These are phyloP conservation scores for Smittia aterrima DNA, from an alignment of 2,888 invertebrate species.

Conservation along the genomic window DNA sequence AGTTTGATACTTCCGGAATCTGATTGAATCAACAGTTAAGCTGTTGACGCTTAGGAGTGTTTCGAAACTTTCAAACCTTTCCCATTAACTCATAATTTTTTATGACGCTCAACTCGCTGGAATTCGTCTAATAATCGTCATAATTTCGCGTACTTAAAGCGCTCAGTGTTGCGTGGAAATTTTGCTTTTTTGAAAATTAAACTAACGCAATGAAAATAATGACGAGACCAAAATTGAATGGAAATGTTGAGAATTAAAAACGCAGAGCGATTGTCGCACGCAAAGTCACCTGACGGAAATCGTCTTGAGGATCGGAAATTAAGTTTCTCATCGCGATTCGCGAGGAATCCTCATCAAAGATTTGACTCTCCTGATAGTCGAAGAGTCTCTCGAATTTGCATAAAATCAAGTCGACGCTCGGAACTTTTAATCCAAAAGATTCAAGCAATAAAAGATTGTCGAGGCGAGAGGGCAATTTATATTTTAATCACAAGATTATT, in stretches of 20 bases:
- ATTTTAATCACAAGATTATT: conserved; percentile 41
- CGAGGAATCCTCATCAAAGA: conserved; percentile 32
- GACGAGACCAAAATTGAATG: neutral
- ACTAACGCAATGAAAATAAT: neutral
- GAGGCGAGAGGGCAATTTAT: conserved; percentile 31
- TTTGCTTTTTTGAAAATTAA: conserved; percentile 9
- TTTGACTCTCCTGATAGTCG: conserved; percentile 15
- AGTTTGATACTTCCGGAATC: too few species aligned
- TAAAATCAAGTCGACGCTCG: neutral
- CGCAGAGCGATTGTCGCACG: neutral
- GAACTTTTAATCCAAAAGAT: conserved; percentile 35
- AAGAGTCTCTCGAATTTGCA: conserved; percentile 15
- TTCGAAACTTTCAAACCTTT: neutral
- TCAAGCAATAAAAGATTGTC: conserved; percentile 36
- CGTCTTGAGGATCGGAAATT: conserved; percentile 1
- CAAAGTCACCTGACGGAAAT: neutral
- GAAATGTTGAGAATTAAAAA: neutral
- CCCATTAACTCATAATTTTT: conserved; percentile 1
- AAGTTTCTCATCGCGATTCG: neutral
- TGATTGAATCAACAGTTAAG: too few species aligned
- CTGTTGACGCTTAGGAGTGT: neutral
- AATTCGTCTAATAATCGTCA: conserved; percentile 10
- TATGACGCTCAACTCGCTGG: neutral
- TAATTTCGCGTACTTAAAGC: neutral
- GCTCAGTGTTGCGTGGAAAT: conserved; percentile 9